Base-by-base conservation (phyloP, 2,797 vertebrate species). In the Enteromius viviparus region DNA sequence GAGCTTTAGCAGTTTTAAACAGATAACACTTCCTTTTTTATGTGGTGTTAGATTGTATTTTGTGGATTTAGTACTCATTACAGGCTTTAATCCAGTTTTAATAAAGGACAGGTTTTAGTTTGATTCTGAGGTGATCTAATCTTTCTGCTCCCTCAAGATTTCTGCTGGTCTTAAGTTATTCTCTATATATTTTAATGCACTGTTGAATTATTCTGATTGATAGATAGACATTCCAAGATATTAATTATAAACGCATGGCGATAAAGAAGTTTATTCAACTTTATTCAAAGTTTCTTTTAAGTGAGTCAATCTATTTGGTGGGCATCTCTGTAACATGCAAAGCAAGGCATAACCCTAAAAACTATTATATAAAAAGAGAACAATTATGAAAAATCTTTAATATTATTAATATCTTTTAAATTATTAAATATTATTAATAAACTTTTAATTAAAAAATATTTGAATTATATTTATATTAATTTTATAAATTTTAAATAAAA, bases 41-140 rank as follows among this genome's bases (percentile, higher is more conserved):
- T 37, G 21, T 37, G 49, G 10, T 37, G 19, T 23, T 55, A 74
- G 68, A 26, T 53, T n/a, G 10, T 37, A 53, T 74, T 40, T 37
- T 55, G n/a, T 40, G 34, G 32, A 76, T 60, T 60, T 60, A 23
- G 14, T n/a, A 42, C 53, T 34, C 34, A 17, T 34, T 19, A 65
- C 34, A 65, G 62, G 29, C 15, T 42, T 60, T 76, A 60, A 76
- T 76, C 34, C 23, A 60, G 14, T 26, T 76, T 76, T 17, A 42
- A 60, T 76, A 26, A 76, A 60, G 53, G 51, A 60, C 74, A 60
- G 23, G n/a, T 58, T 76, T n/a, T 40, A 76, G 53, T 76, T 53
- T 42, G 74, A 34, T 55, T 75, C n/a, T 75, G 15, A 14, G 71
- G 45, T 71, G 23, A 53, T 74, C 47, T 55, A 53, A 55, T 55